Percentiles rank a stretch among this genome's conserved stretches.
Conservation (phyloP, 2,888 invertebrate species). For the Drosophila histrio region DNA sequence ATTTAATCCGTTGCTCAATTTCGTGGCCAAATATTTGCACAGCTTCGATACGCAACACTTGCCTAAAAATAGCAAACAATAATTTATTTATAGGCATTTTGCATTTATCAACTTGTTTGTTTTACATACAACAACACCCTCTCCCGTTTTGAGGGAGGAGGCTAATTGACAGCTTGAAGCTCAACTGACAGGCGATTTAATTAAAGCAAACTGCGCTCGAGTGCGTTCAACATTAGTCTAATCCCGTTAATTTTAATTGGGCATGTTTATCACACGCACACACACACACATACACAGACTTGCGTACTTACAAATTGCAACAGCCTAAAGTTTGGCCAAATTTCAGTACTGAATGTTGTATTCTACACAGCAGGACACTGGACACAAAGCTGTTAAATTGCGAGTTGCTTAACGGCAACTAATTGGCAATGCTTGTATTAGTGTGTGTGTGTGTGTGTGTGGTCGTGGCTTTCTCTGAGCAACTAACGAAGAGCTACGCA, state of each 20-base stretch:
- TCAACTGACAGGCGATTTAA: constrained; percentile 65
- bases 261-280: constrained; percentile 61
- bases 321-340: constrained; percentile 20
- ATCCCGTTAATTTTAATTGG: constrained; percentile 76
- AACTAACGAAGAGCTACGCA: constrained; percentile 32
- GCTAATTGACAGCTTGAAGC: constrained; percentile 70
- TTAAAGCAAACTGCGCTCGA: constrained; percentile 68
- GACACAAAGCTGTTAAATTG: constrained; percentile 53
- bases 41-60: constrained; percentile 48
- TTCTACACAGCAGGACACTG: constrained; percentile 55
- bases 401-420: constrained; percentile 62
- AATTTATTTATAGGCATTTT: constrained; percentile 54
- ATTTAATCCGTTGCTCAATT: constrained; percentile 71
- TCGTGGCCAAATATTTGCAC: constrained; percentile 58
- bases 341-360: constrained; percentile 3
- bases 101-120: constrained; percentile 44
- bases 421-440: constrained; percentile 61
- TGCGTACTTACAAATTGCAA: constrained; percentile 43
- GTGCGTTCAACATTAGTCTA: constrained; percentile 59
- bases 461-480: constrained; percentile 9
- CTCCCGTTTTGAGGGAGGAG: background rate
- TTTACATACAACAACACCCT: background rate
- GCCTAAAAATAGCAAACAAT: constrained; percentile 43
- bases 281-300: constrained; percentile 18
- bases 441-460: constrained; percentile 4